These are phyloP conservation scores for Myopa tessellatipennis DNA, from an alignment of 2,888 invertebrate genomes.

Conservation along the genomic window DNA sequence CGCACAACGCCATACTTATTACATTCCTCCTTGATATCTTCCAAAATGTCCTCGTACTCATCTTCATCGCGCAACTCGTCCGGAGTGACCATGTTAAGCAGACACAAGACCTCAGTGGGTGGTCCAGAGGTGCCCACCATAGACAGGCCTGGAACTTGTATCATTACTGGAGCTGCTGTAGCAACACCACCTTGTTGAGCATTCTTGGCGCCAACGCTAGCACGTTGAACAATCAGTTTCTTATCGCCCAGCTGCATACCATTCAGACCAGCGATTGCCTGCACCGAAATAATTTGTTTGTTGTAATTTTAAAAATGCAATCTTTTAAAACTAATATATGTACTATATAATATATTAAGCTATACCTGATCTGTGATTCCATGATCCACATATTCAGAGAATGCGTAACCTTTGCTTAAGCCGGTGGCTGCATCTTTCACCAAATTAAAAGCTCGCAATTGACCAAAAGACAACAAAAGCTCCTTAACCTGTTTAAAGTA, in stretches of 20 bases:
- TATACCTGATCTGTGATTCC: constrained; percentile 96
- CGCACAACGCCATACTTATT: constrained; percentile 95
- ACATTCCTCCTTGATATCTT: constrained; percentile 97
- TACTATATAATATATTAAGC: neutral
- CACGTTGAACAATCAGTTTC: constrained; percentile 95
- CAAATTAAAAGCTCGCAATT: constrained; percentile 96
- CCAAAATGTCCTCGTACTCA: constrained; percentile 97
- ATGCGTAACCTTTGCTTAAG: constrained; percentile 97
- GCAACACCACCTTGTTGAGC: constrained; percentile 73
- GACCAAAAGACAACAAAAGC: constrained; percentile 96
- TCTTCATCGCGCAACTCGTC: constrained; percentile 96
- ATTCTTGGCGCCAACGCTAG: constrained; percentile 96
- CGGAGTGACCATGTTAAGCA: constrained; percentile 97
- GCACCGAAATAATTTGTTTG: constrained; percentile 42
- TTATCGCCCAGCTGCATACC: constrained; percentile 99
- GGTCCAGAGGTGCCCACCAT: constrained; percentile 89
- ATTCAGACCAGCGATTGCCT: constrained; percentile 97
- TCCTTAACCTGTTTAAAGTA: constrained; percentile 87
- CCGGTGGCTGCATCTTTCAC: constrained; percentile 98
- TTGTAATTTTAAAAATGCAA: neutral
- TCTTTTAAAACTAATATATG: neutral
- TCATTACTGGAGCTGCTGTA: constrained; percentile 81
- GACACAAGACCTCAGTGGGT: constrained; percentile 91
- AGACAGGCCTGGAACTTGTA: constrained; percentile 89
- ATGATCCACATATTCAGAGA: constrained; percentile 97